Evolutionary conservation across 2,888 invertebrate genomes (phyloP).

Genomic region (Tenthredo scrophulariae): DNA sequence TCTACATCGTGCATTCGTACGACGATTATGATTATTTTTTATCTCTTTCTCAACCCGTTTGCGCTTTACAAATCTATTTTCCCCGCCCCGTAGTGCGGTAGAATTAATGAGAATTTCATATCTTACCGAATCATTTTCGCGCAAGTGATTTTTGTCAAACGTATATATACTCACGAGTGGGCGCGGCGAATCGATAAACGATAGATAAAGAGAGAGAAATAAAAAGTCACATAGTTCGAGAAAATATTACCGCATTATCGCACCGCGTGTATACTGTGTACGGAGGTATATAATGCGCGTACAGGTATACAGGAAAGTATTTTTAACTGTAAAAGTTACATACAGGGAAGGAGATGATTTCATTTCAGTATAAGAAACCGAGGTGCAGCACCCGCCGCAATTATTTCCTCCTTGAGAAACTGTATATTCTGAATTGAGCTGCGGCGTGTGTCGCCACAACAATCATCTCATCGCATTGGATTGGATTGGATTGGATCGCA

Average conservation of each 20-base stretch:
- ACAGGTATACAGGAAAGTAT: neutral
- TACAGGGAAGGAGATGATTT: neutral
- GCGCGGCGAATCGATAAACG: neutral
- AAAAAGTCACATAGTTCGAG: neutral
- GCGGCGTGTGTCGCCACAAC: constrained; percentile 16
- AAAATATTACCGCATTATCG: neutral
- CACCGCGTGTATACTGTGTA: neutral
- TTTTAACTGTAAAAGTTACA: constrained; percentile 16
- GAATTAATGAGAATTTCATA: neutral
- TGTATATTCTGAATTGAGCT: neutral
- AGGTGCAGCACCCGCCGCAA: neutral
- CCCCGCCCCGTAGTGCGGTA: neutral
- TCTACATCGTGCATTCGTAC: neutral
- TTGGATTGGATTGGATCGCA: neutral
- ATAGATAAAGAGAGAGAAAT: neutral
- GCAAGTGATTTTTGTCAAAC: neutral
- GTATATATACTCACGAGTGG: neutral
- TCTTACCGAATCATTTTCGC: neutral
- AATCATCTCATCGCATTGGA: constrained; percentile 4
- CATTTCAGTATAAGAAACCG: neutral
- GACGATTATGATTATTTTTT: neutral
- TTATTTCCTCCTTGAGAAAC: constrained; percentile 3
- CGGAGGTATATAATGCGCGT: neutral
- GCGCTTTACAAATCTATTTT: neutral
- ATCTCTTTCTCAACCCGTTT: neutral